phyloP scores from a whole-genome alignment of 2,888 invertebrate species.

The Pseudolycoriella hygida region DNA sequence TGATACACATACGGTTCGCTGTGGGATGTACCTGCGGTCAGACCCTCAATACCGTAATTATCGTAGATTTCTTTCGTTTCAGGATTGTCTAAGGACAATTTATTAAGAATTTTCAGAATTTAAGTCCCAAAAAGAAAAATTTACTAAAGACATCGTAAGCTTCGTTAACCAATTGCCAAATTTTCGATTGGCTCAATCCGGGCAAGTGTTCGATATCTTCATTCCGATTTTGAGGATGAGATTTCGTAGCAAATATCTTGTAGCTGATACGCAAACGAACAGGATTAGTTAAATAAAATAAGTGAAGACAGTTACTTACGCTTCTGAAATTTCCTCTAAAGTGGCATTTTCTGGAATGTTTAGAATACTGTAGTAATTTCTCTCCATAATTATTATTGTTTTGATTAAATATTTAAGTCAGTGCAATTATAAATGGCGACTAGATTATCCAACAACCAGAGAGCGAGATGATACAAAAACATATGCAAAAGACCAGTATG shows the following conservation, averaged over 20 bases:
- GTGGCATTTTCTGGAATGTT: slow-evolving; percentile 44
- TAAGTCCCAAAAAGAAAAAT: too few species aligned
- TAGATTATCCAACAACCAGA: too few species aligned
- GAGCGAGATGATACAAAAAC: too few species aligned
- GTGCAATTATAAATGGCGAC: too few species aligned
- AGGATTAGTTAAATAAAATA: neutral
- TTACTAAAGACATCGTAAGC: slow-evolving; percentile 56
- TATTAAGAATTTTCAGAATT: too few species aligned
- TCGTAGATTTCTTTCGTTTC: slow-evolving; percentile 61
- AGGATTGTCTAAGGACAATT: slow-evolving; percentile 32
- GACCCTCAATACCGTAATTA: slow-evolving; percentile 75
- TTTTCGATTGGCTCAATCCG: slow-evolving; percentile 15
- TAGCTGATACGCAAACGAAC: neutral
- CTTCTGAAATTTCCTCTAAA: slow-evolving; percentile 52
- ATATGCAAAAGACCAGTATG: too few species aligned
- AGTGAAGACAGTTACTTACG: slow-evolving; percentile 27
- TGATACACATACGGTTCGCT: slow-evolving; percentile 64
- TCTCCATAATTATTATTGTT: slow-evolving; percentile 32
- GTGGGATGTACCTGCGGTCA: slow-evolving; percentile 60
- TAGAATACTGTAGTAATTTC: slow-evolving; percentile 64
- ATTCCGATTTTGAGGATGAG: slow-evolving; percentile 35
- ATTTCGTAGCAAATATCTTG: too few species aligned
- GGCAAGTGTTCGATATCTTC: slow-evolving; percentile 16
- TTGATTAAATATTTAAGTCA: too few species aligned
- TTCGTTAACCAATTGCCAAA: slow-evolving; percentile 39